Conservation (phyloP, 1,140 invertebrate species). For the Aphaenogaster rudis region DNA sequence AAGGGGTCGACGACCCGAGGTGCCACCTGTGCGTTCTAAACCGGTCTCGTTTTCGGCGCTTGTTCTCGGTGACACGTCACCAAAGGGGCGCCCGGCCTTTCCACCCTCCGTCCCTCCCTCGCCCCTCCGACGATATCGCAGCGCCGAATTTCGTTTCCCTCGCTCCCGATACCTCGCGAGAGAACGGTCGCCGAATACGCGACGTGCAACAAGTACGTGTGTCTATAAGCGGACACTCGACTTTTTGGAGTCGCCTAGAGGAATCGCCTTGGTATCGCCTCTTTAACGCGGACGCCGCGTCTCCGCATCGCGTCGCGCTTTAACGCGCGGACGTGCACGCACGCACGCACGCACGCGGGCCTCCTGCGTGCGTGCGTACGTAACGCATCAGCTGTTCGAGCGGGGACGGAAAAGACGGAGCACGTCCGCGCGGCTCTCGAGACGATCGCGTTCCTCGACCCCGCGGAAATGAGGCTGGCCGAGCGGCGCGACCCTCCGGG, state of each 20-base stretch:
- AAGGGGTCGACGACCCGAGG: constrained; percentile 57
- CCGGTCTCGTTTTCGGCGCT: constrained; percentile 67
- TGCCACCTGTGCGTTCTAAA: constrained; percentile 70
- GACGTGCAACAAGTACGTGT: constrained; percentile 42
- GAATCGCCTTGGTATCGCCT: neutral
- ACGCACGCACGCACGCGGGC: neutral
- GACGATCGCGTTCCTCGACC: constrained; percentile 77
- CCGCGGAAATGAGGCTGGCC: constrained; percentile 76
- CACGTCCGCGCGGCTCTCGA: constrained; percentile 65
- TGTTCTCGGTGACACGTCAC: constrained; percentile 27
- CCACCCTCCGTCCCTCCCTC: neutral
- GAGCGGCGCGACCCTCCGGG: constrained; percentile 67
- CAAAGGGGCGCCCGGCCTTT: neutral
- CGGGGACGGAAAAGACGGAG: neutral
- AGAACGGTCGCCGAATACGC: neutral
- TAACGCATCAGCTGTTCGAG: constrained; percentile 68
- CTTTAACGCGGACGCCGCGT: constrained; percentile 36
- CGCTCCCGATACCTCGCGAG: neutral
- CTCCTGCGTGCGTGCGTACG: neutral
- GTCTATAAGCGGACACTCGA: constrained; percentile 1
- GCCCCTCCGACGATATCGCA: neutral
- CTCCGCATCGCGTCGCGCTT: constrained; percentile 31
- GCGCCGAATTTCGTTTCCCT: neutral
- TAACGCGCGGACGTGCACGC: constrained; percentile 42
- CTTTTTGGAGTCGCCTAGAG: neutral